Evolutionary conservation across 2,888 invertebrate species (phyloP).

Genomic region (Ectobius pallidus): DNA sequence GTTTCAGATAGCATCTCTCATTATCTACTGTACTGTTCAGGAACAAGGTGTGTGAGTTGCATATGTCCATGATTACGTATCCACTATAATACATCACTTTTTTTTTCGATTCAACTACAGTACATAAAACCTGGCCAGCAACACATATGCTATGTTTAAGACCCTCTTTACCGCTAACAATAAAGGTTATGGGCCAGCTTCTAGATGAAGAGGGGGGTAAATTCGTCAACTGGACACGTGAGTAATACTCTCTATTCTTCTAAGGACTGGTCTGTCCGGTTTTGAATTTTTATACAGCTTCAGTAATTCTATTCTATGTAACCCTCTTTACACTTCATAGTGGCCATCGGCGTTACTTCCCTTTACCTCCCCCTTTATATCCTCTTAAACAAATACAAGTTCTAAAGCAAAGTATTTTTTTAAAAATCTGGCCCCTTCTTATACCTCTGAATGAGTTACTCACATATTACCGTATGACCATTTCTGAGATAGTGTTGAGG

Average conservation of each 20-base stretch:
- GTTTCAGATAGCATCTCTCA: slow-evolving; percentile 17
- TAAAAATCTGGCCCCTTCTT: slow-evolving; percentile 33
- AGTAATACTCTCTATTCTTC: background rate
- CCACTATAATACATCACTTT: slow-evolving; percentile 12
- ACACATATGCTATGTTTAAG: background rate
- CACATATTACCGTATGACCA: slow-evolving; percentile 14
- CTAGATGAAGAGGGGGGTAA: background rate
- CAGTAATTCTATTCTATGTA: background rate
- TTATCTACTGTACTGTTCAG: background rate
- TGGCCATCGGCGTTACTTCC: slow-evolving; percentile 10
- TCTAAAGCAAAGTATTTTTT: background rate
- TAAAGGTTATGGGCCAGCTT: background rate
- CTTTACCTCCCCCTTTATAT: background rate
- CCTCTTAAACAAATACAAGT: slow-evolving; percentile 20
- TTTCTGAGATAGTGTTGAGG: background rate
- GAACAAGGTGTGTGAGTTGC: background rate
- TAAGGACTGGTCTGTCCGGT: slow-evolving; percentile 34
- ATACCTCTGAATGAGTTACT: no score
- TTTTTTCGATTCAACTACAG: slow-evolving; percentile 7
- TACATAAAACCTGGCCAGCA: background rate
- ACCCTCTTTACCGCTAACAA: background rate
- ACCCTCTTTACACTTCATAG: slow-evolving; percentile 3
- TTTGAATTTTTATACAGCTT: background rate
- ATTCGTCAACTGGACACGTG: slow-evolving; percentile 24
- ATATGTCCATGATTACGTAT: slow-evolving; percentile 12